A percentile compares a stretch with the other conserved stretches of the same genome.
Evolutionary conservation across 2,113 vertebrate genomes (phyloP).

Genomic region (Cranoglanis bouderius): DNA sequence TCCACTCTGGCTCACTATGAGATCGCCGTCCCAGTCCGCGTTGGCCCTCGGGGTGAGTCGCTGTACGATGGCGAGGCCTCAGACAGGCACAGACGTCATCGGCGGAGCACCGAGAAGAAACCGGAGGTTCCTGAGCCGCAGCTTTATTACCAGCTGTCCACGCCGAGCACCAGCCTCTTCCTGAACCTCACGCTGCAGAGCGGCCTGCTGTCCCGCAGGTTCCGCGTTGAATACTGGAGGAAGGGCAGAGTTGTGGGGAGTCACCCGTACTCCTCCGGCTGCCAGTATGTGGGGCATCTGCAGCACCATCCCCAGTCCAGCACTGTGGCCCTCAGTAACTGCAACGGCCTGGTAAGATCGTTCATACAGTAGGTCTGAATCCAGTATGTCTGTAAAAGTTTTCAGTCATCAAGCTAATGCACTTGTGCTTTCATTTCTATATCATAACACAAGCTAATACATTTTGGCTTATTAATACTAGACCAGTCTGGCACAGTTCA

Average conservation of each 20-base stretch:
- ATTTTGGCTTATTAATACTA: background rate
- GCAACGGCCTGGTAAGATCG: slow-evolving; percentile 92
- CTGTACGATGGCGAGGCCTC: slow-evolving; percentile 71
- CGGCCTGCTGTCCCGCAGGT: slow-evolving; percentile 85
- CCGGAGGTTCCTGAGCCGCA: slow-evolving; percentile 65
- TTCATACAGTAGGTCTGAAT: background rate
- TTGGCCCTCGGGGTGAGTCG: slow-evolving; percentile 85
- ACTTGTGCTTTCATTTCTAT: background rate
- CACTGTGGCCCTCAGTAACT: slow-evolving; percentile 96
- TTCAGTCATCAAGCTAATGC: background rate
- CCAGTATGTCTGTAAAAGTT: background rate
- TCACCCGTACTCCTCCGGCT: slow-evolving; percentile 85
- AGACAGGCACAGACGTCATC: slow-evolving; percentile 43
- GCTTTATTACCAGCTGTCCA: slow-evolving; percentile 93
- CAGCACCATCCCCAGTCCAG: slow-evolving; percentile 85
- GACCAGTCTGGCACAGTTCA: background rate
- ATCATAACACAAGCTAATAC: background rate
- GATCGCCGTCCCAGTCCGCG: slow-evolving; percentile 88
- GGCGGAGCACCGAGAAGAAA: slow-evolving; percentile 62
- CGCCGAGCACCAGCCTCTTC: slow-evolving; percentile 85
- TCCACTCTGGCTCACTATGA: slow-evolving; percentile 93
- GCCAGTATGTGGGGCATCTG: slow-evolving; percentile 92
- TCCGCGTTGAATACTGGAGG: slow-evolving; percentile 97
- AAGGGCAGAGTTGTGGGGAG: slow-evolving; percentile 88
- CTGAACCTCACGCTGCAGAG: slow-evolving; percentile 91